Percentiles rank a stretch among this genome's conserved stretches.
phyloP scores from a whole-genome alignment of 1,140 invertebrate species.

The Drosophila nigromelanica region DNA sequence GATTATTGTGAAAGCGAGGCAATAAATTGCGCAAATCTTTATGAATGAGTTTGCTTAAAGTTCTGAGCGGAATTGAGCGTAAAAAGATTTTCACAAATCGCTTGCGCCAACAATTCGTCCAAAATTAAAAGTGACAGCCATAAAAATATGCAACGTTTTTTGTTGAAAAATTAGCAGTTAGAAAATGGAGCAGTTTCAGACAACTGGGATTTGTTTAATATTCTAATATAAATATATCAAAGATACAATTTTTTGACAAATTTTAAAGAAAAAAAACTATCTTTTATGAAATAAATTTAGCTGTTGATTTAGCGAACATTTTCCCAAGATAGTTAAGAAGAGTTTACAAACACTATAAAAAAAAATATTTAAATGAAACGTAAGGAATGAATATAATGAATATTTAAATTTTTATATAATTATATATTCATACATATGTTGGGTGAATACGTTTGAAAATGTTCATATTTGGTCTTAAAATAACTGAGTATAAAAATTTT shows the following conservation, averaged over 20 bases:
- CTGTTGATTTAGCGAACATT: neutral
- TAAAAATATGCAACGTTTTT: slow-evolving; percentile 7
- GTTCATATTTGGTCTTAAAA: too few species aligned
- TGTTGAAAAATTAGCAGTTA: neutral
- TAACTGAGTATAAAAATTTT: too few species aligned
- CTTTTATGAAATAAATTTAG: neutral
- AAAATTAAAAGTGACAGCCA: neutral
- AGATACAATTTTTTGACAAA: too few species aligned
- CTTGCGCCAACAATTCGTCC: neutral
- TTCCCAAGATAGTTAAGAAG: neutral
- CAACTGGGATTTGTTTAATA: neutral
- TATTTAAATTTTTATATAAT: too few species aligned
- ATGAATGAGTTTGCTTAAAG: slow-evolving; percentile 68
- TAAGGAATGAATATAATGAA: too few species aligned
- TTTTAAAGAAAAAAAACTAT: too few species aligned
- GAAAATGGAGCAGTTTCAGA: too few species aligned
- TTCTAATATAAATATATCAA: too few species aligned
- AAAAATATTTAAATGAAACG: too few species aligned
- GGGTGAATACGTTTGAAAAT: too few species aligned
- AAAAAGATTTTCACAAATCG: neutral
- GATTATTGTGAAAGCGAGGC: slow-evolving; percentile 67
- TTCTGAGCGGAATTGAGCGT: slow-evolving; percentile 21
- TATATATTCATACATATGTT: too few species aligned
- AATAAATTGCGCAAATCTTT: slow-evolving; percentile 77
- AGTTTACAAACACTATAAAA: neutral